A percentile compares a stretch with the other conserved stretches of the same genome.
phyloP scores from a whole-genome alignment of 2,888 invertebrate species.

The Holacanthella duospinosa region DNA sequence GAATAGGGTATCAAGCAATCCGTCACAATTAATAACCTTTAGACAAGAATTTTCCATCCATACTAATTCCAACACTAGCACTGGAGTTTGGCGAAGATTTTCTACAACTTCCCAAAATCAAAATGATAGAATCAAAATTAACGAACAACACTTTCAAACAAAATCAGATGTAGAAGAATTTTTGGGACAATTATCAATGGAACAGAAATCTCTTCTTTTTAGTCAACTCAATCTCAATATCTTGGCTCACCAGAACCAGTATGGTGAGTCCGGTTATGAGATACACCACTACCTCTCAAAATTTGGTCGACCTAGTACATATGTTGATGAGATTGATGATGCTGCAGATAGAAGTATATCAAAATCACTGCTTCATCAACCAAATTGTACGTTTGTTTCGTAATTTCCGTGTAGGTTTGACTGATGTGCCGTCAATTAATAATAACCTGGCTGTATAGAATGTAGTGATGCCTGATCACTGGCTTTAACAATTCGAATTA shows the following conservation, averaged over 20 bases:
- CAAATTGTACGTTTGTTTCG: constrained; percentile 17
- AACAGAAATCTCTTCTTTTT: constrained; percentile 29
- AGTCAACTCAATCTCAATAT: constrained; percentile 30
- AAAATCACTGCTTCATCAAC: background rate
- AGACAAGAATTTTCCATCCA: too few relatives aligned
- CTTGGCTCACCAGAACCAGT: constrained; percentile 20
- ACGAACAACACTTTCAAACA: constrained; percentile 15
- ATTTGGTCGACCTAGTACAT: constrained; percentile 25
- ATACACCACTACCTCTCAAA: constrained; percentile 23
- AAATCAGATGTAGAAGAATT: constrained; percentile 23
- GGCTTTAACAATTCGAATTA: too few relatives aligned
- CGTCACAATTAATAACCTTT: too few relatives aligned
- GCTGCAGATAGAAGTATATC: constrained; percentile 17
- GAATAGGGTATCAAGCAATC: too few relatives aligned
- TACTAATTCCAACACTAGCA: too few relatives aligned
- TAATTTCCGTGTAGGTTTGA: too few relatives aligned
- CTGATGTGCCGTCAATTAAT: too few relatives aligned
- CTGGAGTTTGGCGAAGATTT: too few relatives aligned
- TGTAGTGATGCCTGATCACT: too few relatives aligned
- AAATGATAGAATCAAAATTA: background rate
- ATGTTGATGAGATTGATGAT: constrained; percentile 16
- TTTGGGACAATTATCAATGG: constrained; percentile 23
- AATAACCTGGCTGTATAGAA: too few relatives aligned
- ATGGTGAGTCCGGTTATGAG: constrained; percentile 27
- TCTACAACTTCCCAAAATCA: too few relatives aligned